Evolutionary conservation across 2,113 vertebrate genomes (phyloP).

Genomic region (Poicephalus meyeri): DNA sequence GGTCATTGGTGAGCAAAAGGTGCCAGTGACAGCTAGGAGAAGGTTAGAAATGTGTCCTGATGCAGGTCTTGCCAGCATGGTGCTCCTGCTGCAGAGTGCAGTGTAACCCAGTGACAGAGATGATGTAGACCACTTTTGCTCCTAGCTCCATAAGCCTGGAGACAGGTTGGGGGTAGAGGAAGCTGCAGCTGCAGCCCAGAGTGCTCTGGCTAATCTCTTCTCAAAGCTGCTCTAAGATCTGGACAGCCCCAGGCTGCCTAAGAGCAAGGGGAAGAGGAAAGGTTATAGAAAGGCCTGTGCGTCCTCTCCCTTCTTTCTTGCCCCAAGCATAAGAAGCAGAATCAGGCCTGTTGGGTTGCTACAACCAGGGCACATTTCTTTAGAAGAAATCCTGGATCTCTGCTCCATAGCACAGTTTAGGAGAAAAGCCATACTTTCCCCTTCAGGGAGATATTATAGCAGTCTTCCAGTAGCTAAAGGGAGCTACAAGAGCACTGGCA

Average conservation of each 20-base stretch:
- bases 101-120: not conserved
- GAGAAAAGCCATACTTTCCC: not conserved
- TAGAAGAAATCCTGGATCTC: not conserved
- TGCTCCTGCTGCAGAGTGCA: not conserved
- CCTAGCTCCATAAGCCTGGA: not conserved
- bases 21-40: not conserved
- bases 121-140: not conserved
- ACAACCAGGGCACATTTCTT: not conserved
- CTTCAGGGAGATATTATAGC: not conserved
- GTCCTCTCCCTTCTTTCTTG: not conserved
- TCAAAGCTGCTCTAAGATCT: not conserved
- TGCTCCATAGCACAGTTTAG: not conserved
- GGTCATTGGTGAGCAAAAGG: not conserved
- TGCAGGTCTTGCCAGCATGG: not conserved
- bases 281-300: conserved; percentile 11
- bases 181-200: not conserved
- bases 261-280: conserved; percentile 5
- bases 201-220: conserved; percentile 27
- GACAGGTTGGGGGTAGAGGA: not conserved
- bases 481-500: not conserved
- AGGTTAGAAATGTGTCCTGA: not conserved
- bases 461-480: not conserved
- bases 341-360: not conserved
- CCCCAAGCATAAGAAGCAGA: not conserved
- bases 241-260: not conserved